Conservation (phyloP, 2,113 vertebrate genomes). For the Tiliqua scincoides region DNA sequence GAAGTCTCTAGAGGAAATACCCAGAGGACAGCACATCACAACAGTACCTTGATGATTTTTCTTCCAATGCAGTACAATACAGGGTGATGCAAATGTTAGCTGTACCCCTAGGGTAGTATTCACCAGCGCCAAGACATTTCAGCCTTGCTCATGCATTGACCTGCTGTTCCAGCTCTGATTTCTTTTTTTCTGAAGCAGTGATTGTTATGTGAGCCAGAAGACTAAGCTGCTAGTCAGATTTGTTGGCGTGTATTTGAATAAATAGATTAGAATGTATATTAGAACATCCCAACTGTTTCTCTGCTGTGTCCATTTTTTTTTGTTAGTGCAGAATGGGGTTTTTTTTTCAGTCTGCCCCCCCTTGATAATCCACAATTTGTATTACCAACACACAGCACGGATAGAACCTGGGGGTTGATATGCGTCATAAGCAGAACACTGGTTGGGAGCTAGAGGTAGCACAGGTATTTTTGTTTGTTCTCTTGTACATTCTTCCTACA, state of each 20-base stretch:
- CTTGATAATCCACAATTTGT: neutral
- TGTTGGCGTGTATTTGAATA: neutral
- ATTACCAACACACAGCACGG: too few species aligned
- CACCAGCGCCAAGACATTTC: neutral
- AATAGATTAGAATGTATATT: neutral
- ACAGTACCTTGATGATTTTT: neutral
- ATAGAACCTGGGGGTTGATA: neutral
- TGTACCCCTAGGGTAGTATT: neutral
- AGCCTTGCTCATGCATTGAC: neutral
- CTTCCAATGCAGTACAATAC: neutral
- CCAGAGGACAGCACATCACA: neutral
- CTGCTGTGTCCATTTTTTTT: too few species aligned
- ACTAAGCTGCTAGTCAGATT: neutral
- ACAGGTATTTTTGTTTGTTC: neutral
- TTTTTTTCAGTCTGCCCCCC: too few species aligned
- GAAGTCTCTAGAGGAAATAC: neutral
- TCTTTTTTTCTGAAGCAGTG: neutral
- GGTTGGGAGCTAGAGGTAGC: neutral
- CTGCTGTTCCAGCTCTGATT: neutral
- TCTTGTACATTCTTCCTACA: too few species aligned
- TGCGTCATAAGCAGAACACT: neutral
- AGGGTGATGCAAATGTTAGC: neutral
- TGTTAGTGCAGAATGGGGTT: neutral
- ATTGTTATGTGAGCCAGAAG: neutral
- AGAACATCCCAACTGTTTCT: neutral